Conservation (phyloP, 2,888 invertebrate species). For the Chrysolina haemoptera region DNA sequence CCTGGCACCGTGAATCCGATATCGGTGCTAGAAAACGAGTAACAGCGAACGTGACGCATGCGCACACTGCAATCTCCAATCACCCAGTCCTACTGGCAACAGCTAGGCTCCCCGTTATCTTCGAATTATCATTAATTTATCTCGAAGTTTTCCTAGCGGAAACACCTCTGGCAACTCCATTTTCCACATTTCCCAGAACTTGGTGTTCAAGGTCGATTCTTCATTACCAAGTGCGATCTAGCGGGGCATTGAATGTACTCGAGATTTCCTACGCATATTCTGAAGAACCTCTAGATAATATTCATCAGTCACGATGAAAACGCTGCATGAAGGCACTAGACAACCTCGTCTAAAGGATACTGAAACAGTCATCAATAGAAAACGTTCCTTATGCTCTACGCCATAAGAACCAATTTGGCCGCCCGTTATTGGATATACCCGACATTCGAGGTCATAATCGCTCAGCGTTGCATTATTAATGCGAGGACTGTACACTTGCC, state of each 20-base stretch:
- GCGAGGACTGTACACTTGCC: slow-evolving; percentile 30
- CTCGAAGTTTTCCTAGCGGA: slow-evolving; percentile 31
- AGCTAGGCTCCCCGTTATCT: slow-evolving; percentile 27
- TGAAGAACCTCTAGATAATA: background rate
- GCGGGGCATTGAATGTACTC: background rate
- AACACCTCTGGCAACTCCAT: slow-evolving; percentile 12
- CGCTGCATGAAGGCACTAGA: slow-evolving; percentile 4
- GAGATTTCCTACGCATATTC: background rate
- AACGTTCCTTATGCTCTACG: background rate
- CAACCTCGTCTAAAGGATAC: background rate
- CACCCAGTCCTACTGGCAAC: background rate
- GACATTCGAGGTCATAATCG: slow-evolving; percentile 33
- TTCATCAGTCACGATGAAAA: background rate
- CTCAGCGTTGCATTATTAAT: slow-evolving; percentile 30
- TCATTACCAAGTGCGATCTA: background rate
- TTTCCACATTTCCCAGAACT: slow-evolving; percentile 9
- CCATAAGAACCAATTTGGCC: background rate
- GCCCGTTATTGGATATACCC: slow-evolving; percentile 21
- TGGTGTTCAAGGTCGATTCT: slow-evolving; percentile 1
- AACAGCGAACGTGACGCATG: slow-evolving; percentile 29
- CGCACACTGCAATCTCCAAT: slow-evolving; percentile 3
- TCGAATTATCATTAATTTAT: slow-evolving; percentile 29
- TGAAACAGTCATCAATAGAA: background rate
- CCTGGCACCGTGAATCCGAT: slow-evolving; percentile 30
- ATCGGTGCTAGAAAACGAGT: slow-evolving; percentile 28